Conservation (phyloP, 2,113 vertebrate genomes). For the Herpailurus yagouaroundi region DNA sequence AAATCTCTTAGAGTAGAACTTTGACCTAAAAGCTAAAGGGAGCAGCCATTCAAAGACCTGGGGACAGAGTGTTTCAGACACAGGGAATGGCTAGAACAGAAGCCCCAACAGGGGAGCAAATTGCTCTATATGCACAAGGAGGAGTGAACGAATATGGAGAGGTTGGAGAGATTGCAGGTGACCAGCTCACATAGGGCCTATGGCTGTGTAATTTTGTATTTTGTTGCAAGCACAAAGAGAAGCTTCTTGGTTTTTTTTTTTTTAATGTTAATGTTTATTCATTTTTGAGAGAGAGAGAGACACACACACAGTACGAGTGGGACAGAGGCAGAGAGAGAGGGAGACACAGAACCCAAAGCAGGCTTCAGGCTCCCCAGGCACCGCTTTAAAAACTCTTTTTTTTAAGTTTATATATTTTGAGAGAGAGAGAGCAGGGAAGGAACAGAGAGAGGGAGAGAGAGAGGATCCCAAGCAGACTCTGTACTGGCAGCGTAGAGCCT, state of each 20-base stretch:
- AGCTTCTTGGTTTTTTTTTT: not conserved
- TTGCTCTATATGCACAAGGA: not conserved
- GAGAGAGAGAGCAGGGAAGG: too few species aligned
- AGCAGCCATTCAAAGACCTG: not conserved
- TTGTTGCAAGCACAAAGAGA: conserved; percentile 42
- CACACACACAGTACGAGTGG: too few species aligned
- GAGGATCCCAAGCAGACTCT: too few species aligned
- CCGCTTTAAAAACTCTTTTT: too few species aligned
- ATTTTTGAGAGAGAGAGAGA: too few species aligned
- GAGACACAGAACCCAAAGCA: too few species aligned
- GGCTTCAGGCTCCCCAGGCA: too few species aligned
- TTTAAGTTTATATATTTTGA: too few species aligned
- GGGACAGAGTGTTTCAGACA: not conserved
- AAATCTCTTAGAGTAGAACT: not conserved
- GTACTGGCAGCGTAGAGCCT: too few species aligned
- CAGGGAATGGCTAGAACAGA: not conserved
- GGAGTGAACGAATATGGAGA: not conserved
- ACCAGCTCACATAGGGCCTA: not conserved
- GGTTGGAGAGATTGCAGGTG: not conserved
- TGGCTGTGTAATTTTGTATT: not conserved
- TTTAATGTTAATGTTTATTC: too few species aligned
- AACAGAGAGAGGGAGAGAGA: too few species aligned
- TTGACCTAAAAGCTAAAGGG: not conserved
- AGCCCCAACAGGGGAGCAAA: not conserved
- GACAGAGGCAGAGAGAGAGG: too few species aligned